Evolutionary conservation across 2,888 invertebrate species (phyloP), one percentile per base, ranked within the genome.

Genomic region (Macroteleia sp.): DNA sequence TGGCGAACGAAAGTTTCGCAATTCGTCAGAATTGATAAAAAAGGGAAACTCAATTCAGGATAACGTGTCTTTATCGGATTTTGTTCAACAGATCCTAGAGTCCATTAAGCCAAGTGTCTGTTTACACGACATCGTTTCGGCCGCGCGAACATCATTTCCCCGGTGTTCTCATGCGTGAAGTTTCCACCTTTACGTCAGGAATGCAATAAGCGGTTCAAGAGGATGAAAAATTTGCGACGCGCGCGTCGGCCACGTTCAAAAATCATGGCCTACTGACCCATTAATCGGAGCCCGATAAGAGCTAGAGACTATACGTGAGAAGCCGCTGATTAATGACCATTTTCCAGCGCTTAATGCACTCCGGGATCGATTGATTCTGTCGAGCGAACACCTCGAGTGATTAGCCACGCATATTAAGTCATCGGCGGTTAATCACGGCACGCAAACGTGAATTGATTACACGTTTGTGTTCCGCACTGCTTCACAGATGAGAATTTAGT

Each of bases 201-300:
- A 77, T 80, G 80, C 77, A 82, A 81, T 50, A 66, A 74, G 64
- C 59, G 66, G 64, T 70, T 76, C 28, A 79, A 77, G 73, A 73
- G 66, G 50, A 57, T 50, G 69, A 83, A 83, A 83, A 82, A 82
- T 77, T 48, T 46, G 42, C 46, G 52, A 34, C 16, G 48, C 66
- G 52, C 70, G 76, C 77, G 64, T 46, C 50, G 62, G 67, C 36
- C 30, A 39, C 48, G 77, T 50, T 81, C 79, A 84, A 84, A 84
- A 85, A 84, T 83, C 59, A 61, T 75, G 82, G 54, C 82, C 82
- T 80, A 85, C 83, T 85, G 81, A 85, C 85, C 84, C 77, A 84
- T 66, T 82, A 77, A 57, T 77, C 48, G 70, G n/a, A 10, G 52
- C 36, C 39, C 32, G 66, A 46, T 59, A 66, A 76, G 52, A 56